phyloP scores from a whole-genome alignment of 2,797 vertebrate genomes.

The Silurus lanzhouensis region DNA sequence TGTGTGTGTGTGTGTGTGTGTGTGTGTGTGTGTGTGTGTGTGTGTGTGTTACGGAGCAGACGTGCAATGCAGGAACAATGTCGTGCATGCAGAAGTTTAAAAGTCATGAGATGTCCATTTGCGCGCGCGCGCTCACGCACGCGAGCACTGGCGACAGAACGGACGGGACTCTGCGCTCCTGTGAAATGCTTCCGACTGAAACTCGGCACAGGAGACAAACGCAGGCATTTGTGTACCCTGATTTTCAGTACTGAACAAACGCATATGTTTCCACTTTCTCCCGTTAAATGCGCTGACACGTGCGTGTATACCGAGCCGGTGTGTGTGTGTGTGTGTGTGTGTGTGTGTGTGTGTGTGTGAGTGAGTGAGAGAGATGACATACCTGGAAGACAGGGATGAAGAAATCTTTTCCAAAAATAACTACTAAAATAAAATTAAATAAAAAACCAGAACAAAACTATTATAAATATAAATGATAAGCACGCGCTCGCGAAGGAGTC shows the following conservation, averaged over 20 bases:
- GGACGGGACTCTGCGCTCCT: neutral
- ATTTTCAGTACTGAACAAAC: no score
- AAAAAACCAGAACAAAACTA: neutral
- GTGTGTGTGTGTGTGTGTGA: no score
- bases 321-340: no score
- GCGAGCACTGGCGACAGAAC: neutral
- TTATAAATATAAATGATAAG: neutral
- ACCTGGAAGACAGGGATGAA: slow-evolving; percentile 22
- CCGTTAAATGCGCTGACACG: no score
- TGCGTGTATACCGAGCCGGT: neutral
- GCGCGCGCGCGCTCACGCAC: neutral
- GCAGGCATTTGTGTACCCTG: neutral
- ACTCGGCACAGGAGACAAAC: neutral
- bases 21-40: no score
- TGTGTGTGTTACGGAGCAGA: neutral
- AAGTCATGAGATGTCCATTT: no score
- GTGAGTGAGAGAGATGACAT: neutral
- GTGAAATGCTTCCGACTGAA: slow-evolving; percentile 1
- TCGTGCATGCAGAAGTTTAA: neutral
- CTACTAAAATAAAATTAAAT: neutral
- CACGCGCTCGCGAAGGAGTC: neutral
- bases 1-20: no score
- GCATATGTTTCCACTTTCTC: neutral
- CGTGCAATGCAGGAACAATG: neutral
- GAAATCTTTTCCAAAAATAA: neutral